Conservation (phyloP, 2,797 vertebrate species). For the Sebastes wilsoni region DNA sequence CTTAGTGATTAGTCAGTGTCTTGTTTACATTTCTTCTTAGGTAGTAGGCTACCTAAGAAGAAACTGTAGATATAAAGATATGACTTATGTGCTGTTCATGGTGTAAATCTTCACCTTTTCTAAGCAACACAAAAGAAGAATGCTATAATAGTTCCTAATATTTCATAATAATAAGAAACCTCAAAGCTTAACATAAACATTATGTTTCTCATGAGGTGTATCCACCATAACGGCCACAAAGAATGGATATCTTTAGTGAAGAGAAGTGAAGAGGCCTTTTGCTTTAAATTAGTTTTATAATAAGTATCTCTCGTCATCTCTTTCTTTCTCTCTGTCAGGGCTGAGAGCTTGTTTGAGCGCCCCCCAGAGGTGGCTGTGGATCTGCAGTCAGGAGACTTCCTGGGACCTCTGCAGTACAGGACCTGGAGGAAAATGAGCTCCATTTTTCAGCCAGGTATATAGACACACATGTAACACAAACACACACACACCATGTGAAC, state of each 20-base stretch:
- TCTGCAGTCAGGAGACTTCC: conserved; percentile 69
- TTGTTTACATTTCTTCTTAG: neutral
- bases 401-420: conserved; percentile 80
- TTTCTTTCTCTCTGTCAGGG: conserved; percentile 36
- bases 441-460: conserved; percentile 72
- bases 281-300: neutral
- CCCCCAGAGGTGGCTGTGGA: conserved; percentile 63
- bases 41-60: neutral
- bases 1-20: too few relatives aligned
- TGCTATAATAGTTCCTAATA: neutral
- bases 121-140: neutral
- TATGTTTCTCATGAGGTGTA: neutral
- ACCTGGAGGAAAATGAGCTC: conserved; percentile 80
- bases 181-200: neutral
- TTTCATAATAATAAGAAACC: neutral
- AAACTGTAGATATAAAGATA: neutral
- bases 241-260: neutral
- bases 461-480: neutral
- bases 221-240: neutral
- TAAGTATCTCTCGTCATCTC: neutral
- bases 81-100: neutral
- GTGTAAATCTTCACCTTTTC: neutral
- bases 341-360: conserved; percentile 71
- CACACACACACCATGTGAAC: neutral
- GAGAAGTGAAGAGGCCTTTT: neutral